Base-by-base conservation (phyloP, 2,113 vertebrate genomes). In the Gobiocypris rarus region DNA sequence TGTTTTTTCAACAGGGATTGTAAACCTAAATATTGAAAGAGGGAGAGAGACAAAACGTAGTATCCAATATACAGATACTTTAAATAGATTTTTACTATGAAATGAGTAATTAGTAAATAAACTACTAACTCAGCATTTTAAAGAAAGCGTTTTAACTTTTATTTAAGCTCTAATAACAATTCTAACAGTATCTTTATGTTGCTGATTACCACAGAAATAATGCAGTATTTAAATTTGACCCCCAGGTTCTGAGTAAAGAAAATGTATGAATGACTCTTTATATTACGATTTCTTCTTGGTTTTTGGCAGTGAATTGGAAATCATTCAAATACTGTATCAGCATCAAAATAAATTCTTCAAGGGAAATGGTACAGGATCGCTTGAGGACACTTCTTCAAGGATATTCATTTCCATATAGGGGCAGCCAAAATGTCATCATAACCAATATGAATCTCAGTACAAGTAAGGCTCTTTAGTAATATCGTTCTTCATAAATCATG, bases 291-390 rank as follows among this genome's bases (percentile, higher is more conserved):
- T 70, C 1, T 4, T 77, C 14, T 77, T 11, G 0, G 0, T 31
- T 77, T 43, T 41, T 79, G 54, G 13, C 76, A 79, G 56, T 34
- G 43, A 24, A 17, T n/a, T 41, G 54, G 56, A 79, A 79, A 79
- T 79, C 56, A 63, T 79, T 79, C 38, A 79, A 38, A 43, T 79
- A 61, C n/a, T 8, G 43, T 34, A 79, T 61, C 38, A 41, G 13
- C 54, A 43, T 79, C 22, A 79, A 61, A 79, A 79, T 79, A 58
- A 63, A 79, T 59, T 38, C 56, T 19, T 79, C 76, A 45, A 43
- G 56, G 34, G n/a, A 45, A 58, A 79, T 61, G 58, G 22, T 63
- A 52, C 26, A 50, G 41, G 34, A 79, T 41, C 31, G 15, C 28
- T 15, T 79, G 34, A 79, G 15, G 52, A 79, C 31, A 5, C 56